Percentiles rank a stretch among this genome's conserved stretches.
These are phyloP conservation scores for Helarctos malayanus DNA, from an alignment of 2,797 vertebrate species.

Conservation along the genomic window DNA sequence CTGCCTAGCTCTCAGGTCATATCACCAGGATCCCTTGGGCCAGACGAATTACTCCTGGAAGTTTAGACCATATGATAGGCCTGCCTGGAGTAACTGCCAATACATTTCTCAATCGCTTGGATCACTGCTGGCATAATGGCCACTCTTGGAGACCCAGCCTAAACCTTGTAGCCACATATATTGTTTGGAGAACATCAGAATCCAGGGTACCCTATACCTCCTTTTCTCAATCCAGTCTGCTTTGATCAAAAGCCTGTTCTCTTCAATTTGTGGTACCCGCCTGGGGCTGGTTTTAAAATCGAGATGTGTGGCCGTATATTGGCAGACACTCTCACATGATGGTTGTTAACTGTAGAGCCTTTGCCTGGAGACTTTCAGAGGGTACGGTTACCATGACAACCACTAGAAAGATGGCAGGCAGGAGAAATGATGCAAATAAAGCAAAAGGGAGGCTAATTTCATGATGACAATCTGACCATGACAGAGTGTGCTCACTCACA, in stretches of 20 bases:
- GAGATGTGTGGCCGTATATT: slow-evolving; percentile 78
- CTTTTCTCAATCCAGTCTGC: slow-evolving; percentile 64
- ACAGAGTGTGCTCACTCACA: slow-evolving; percentile 68
- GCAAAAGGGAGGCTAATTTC: slow-evolving; percentile 76
- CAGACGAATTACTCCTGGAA: slow-evolving; percentile 3
- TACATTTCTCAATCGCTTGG: slow-evolving; percentile 55
- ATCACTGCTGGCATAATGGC: slow-evolving; percentile 53
- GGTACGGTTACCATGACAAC: slow-evolving; percentile 86
- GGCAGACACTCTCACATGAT: slow-evolving; percentile 80
- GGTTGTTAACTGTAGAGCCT: slow-evolving; percentile 85
- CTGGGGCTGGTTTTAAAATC: slow-evolving; percentile 81
- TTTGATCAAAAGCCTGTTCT: slow-evolving; percentile 80
- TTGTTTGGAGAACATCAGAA: slow-evolving; percentile 61
- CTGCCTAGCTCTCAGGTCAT: slow-evolving; percentile 43
- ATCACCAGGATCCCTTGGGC: background rate
- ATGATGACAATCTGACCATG: slow-evolving; percentile 74
- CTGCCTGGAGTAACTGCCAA: slow-evolving; percentile 50
- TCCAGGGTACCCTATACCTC: background rate
- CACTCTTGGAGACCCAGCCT: slow-evolving; percentile 30
- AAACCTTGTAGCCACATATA: slow-evolving; percentile 21
- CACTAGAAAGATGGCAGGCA: slow-evolving; percentile 76
- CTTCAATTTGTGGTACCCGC: slow-evolving; percentile 77
- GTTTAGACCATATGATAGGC: slow-evolving; percentile 9
- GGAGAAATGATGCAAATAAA: slow-evolving; percentile 81
- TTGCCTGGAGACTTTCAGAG: slow-evolving; percentile 85